Conservation (phyloP, 2,888 invertebrate genomes). For the Erebia ligea region DNA sequence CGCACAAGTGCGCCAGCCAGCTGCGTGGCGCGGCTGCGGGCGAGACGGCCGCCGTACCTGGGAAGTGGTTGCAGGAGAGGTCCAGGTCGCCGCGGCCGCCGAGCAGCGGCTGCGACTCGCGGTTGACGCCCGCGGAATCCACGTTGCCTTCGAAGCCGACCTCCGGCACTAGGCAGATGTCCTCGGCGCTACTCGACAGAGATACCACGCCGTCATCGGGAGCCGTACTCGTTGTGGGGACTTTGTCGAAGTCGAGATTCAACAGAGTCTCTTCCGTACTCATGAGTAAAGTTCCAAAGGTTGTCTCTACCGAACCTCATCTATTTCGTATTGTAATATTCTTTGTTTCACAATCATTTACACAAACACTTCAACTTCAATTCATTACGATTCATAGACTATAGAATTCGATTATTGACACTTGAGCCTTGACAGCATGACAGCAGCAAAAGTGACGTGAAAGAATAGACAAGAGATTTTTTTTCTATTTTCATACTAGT, state of each 20-base stretch:
- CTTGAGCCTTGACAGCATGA: not conserved
- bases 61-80: constrained; percentile 93
- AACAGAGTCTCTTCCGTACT: constrained; percentile 85
- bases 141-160: constrained; percentile 92
- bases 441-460: constrained; percentile 40
- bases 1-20: constrained; percentile 50
- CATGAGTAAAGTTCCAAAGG: constrained; percentile 80
- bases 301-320: constrained; percentile 78
- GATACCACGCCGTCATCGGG: constrained; percentile 84
- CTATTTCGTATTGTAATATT: constrained; percentile 75
- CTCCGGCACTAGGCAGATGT: constrained; percentile 91
- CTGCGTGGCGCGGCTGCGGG: not conserved
- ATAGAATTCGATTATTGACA: constrained; percentile 49
- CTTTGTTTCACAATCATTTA: constrained; percentile 82
- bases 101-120: constrained; percentile 97
- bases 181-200: constrained; percentile 85
- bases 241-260: constrained; percentile 85
- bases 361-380: constrained; percentile 74
- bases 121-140: constrained; percentile 92
- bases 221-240: constrained; percentile 67
- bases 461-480: constrained; percentile 31
- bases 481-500: not conserved
- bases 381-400: constrained; percentile 61
- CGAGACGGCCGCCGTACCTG: constrained; percentile 81
- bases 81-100: constrained; percentile 90